Percentiles rank a stretch among this genome's conserved stretches.
phyloP scores from a whole-genome alignment of 53 echinoderm and acorn worm species.

The Luidia sarsii region DNA sequence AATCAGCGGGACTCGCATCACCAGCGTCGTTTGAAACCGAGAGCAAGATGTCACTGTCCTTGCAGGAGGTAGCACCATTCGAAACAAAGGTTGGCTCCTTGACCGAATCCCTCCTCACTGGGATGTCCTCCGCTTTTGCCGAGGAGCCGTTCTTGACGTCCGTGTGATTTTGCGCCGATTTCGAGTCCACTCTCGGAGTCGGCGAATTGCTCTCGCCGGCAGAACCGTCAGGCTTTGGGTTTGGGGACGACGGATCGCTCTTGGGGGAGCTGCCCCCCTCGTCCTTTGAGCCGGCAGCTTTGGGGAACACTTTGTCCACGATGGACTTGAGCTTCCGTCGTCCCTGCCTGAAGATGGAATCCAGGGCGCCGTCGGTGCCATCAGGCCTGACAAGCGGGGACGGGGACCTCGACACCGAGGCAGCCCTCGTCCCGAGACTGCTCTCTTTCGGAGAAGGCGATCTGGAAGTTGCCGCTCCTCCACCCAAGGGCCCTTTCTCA shows the following conservation, averaged over 20 bases:
- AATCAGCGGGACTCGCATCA: neutral
- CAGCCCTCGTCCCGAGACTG: neutral
- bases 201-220: neutral
- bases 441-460: neutral
- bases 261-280: neutral
- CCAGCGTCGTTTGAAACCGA: neutral
- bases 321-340: constrained; percentile 32
- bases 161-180: neutral
- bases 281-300: constrained; percentile 12
- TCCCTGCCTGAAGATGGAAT: neutral
- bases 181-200: neutral
- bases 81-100: neutral
- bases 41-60: neutral
- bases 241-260: constrained; percentile 8
- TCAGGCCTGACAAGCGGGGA: constrained; percentile 18
- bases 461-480: neutral
- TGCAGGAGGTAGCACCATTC: neutral
- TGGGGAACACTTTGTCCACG: constrained; percentile 26
- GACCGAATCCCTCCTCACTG: neutral
- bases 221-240: too few relatives aligned
- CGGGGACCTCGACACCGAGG: neutral
- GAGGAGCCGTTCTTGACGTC: neutral
- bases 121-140: neutral
- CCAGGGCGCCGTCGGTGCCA: neutral
- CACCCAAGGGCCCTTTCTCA: neutral